phyloP scores from a whole-genome alignment of 2,888 invertebrate genomes.

The Coronaproctus castanopsis region DNA sequence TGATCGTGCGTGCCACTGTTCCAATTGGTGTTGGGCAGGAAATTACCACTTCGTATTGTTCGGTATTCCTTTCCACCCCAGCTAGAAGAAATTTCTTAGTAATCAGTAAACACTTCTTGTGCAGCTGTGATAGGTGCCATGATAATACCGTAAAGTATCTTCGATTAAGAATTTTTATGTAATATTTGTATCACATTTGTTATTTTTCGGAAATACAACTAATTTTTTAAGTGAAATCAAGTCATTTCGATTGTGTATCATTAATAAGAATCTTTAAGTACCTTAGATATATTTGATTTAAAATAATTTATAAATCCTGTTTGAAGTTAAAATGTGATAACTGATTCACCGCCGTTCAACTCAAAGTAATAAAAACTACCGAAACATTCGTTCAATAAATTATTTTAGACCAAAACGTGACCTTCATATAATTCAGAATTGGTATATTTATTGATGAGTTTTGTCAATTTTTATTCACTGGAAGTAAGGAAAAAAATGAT shows the following conservation, averaged over 20 bases:
- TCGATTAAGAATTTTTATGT: not conserved
- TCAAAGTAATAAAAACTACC: too few species aligned
- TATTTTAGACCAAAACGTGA: too few species aligned
- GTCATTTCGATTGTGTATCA: not conserved
- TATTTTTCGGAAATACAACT: not conserved
- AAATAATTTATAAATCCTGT: too few species aligned
- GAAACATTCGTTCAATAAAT: too few species aligned
- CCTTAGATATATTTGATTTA: too few species aligned
- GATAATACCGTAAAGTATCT: constrained; percentile 37
- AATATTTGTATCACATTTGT: too few species aligned
- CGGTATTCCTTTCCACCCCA: constrained; percentile 44
- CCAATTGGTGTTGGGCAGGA: constrained; percentile 38
- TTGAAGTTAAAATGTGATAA: too few species aligned
- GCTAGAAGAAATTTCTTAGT: constrained; percentile 38
- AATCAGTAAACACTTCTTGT: constrained; percentile 46
- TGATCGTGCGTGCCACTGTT: constrained; percentile 38
- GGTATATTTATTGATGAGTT: too few species aligned
- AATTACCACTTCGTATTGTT: constrained; percentile 43
- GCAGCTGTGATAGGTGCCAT: constrained; percentile 41
- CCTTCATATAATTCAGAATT: too few species aligned
- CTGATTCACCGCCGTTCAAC: too few species aligned
- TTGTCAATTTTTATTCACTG: too few species aligned
- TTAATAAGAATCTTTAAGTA: not conserved
- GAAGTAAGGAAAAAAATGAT: too few species aligned
- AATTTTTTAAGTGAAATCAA: not conserved